phyloP scores from a whole-genome alignment of 2,113 vertebrate species.

The Micronisus gabar region DNA sequence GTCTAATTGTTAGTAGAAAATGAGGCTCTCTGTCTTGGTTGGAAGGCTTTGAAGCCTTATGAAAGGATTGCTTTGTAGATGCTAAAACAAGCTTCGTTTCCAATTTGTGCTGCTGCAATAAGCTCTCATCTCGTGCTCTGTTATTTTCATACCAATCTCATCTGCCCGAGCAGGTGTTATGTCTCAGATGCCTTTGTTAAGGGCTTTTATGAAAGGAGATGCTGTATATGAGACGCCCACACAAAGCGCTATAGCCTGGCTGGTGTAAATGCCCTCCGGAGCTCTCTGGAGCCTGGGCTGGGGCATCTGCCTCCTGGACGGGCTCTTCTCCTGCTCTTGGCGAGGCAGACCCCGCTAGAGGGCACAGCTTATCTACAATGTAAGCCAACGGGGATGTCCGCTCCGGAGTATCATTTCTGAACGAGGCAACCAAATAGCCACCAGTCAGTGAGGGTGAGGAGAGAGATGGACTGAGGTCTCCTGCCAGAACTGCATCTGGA shows the following conservation, averaged over 20 bases:
- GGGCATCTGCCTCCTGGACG: background rate
- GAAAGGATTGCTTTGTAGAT: background rate
- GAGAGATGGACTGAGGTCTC: background rate
- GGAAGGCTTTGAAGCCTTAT: background rate
- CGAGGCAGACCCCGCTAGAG: slow-evolving; percentile 13
- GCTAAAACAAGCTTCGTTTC: background rate
- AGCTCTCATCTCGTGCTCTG: background rate
- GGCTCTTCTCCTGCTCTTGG: background rate
- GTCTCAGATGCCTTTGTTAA: background rate
- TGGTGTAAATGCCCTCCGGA: background rate
- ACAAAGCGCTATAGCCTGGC: background rate
- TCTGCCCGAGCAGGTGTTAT: background rate
- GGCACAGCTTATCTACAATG: background rate
- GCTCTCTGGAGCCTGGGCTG: background rate
- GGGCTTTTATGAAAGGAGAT: background rate
- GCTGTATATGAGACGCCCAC: background rate
- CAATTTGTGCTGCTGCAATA: background rate
- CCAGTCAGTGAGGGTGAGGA: rapidly evolving
- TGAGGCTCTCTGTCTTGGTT: too few species aligned
- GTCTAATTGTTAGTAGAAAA: background rate
- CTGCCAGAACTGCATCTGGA: background rate
- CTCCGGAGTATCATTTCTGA: background rate
- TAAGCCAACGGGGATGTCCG: rapidly evolving
- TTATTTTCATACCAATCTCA: background rate
- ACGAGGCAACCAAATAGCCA: background rate